A percentile compares a stretch with the other conserved stretches of the same genome.
These are phyloP conservation scores for Drosophila suboccidentalis DNA, from an alignment of 2,888 invertebrate species.

Conservation along the genomic window DNA sequence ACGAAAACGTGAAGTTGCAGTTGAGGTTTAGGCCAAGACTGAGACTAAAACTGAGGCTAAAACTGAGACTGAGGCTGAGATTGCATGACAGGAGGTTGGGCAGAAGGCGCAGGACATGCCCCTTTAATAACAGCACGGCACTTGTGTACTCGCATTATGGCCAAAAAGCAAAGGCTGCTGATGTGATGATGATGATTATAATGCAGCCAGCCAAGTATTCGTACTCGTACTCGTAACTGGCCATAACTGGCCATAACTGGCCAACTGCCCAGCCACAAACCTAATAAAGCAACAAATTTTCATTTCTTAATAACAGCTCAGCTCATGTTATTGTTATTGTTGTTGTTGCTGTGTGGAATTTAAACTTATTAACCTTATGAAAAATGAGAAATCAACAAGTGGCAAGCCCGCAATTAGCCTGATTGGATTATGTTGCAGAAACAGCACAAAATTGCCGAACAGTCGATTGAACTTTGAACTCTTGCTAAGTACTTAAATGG, in stretches of 20 bases:
- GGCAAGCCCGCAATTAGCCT: slow-evolving; percentile 38
- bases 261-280: slow-evolving; percentile 28
- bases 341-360: slow-evolving; percentile 47
- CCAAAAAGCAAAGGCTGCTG: slow-evolving; percentile 55
- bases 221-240: too few relatives aligned
- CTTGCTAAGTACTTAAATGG: slow-evolving; percentile 11
- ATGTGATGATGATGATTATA: slow-evolving; percentile 56
- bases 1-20: slow-evolving; percentile 57
- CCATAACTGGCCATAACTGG: background rate
- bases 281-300: slow-evolving; percentile 81
- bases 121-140: slow-evolving; percentile 51
- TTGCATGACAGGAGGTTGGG: slow-evolving; percentile 58
- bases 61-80: slow-evolving; percentile 7
- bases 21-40: slow-evolving; percentile 23
- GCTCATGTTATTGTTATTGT: slow-evolving; percentile 7
- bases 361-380: slow-evolving; percentile 68
- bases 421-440: slow-evolving; percentile 41
- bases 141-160: slow-evolving; percentile 43
- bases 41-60: background rate
- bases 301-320: slow-evolving; percentile 75
- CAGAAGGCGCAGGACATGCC: slow-evolving; percentile 59
- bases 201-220: slow-evolving; percentile 28
- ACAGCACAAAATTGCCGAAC: slow-evolving; percentile 23
- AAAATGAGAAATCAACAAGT: slow-evolving; percentile 61
- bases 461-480: slow-evolving; percentile 18